Evolutionary conservation across 2,113 vertebrate species (phyloP).

Genomic region (Ophthalmotilapia sp.): DNA sequence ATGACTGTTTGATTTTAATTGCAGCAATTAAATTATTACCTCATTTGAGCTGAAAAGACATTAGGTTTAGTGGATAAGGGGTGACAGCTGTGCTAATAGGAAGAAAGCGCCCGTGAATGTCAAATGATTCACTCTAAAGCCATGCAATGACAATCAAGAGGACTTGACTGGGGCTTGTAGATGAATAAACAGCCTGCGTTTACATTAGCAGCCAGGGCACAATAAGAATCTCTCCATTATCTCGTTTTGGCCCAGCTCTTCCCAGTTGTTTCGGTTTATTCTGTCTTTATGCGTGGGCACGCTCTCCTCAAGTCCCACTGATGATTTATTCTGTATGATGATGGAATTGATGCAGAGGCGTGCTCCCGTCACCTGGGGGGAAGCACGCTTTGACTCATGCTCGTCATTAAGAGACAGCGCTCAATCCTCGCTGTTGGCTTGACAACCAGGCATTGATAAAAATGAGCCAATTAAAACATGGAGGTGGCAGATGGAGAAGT

Average conservation of each 20-base stretch:
- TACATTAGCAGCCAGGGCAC: background rate
- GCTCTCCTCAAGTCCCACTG: conserved; percentile 11
- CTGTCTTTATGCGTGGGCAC: conserved; percentile 15
- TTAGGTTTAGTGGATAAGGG: background rate
- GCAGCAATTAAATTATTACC: conserved; percentile 20
- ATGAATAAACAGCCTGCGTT: background rate
- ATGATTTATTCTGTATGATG: conserved; percentile 47
- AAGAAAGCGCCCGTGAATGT: background rate
- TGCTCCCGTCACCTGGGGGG: conserved; percentile 29
- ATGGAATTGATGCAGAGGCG: conserved; percentile 41
- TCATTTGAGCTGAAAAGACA: background rate
- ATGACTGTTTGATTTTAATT: conserved; percentile 29
- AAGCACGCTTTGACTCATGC: conserved; percentile 35
- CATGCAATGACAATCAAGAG: background rate
- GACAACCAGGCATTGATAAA: conserved; percentile 44
- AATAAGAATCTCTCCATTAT: background rate
- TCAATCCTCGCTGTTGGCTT: conserved; percentile 46
- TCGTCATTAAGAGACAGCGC: conserved; percentile 26
- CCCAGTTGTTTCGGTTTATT: background rate
- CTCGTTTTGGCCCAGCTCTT: background rate
- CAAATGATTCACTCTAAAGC: conserved; percentile 7
- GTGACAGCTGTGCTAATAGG: conserved; percentile 3
- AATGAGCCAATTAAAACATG: conserved; percentile 42
- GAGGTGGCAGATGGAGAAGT: conserved; percentile 27
- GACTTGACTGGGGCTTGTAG: background rate